Base-by-base conservation (phyloP, 2,888 invertebrate genomes). In the Agriopis aurantiaria region DNA sequence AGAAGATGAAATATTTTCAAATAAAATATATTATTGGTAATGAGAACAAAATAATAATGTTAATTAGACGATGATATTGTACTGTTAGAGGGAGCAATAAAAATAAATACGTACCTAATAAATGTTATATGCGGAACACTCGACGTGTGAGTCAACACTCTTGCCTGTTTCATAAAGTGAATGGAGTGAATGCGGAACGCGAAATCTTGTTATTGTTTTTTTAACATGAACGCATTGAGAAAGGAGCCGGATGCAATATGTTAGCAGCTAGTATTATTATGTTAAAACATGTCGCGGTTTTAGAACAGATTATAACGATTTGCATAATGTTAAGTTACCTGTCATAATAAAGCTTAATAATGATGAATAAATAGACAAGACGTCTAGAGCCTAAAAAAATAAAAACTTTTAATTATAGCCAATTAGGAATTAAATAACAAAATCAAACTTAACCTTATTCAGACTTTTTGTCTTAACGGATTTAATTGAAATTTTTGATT, bases 241-340 rank as follows among this genome's bases (percentile, higher is more conserved):
- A 45, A 58, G 41, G 41, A 51, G 40, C 59, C 65, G 59, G 65
- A 65, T 58, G 63, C 60, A 60, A 33, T 48, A 23, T 51, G 41
- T 11, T 40, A 7, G 45, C 4, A 12, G 33, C 7, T 48, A 12
- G 8, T 14, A 49, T 33, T 48, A 59, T 49, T 59, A 48, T 46
- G 46, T 59, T 11, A 43, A 14, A 41, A 12, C 8, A 40, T 40
- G 55, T 43, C 23, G 9, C 43, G 41, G 9, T 48, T 48, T 59
- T 46, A 46, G 17, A 46, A 8, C 11, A 23, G 23, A 48, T 48
- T 46, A 23, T 46, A 46, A 8, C 14, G 17, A 48, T 59, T 46
- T 46, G 33, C 45, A 59, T 58, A 12, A 58, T 33, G 12, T 45
- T 57, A 57, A 45, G 17, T 57, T n/a, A 55, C 4, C 5, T 40